A percentile compares a stretch with the other conserved stretches of the same genome.
Evolutionary conservation across 2,888 invertebrate species (phyloP).

Genomic region (Zootermopsis nevadensis): DNA sequence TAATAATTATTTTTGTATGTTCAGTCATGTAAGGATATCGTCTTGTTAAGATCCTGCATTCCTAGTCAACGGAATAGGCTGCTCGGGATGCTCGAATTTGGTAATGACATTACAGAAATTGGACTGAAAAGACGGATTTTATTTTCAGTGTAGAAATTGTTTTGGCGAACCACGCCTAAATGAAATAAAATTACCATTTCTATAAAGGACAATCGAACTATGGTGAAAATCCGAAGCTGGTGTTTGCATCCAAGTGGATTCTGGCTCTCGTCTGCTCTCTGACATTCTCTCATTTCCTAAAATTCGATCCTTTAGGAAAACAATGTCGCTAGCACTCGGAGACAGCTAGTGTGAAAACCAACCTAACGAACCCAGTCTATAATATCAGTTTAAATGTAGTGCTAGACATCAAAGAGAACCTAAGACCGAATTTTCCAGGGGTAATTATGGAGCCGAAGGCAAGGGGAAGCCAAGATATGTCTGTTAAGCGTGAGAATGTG

Average conservation of each 20-base stretch:
- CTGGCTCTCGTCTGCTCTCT: not conserved
- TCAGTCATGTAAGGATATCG: too few species aligned
- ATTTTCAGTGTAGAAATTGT: not conserved
- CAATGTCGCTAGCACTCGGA: not conserved
- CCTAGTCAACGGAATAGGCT: too few species aligned
- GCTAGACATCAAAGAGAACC: constrained; percentile 25
- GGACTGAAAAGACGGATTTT: not conserved
- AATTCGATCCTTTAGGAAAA: not conserved
- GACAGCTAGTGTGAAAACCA: not conserved
- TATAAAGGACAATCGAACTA: not conserved
- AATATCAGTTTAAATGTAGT: constrained; percentile 31
- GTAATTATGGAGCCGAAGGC: not conserved
- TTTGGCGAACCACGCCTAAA: not conserved
- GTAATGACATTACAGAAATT: not conserved
- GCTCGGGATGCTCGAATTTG: too few species aligned
- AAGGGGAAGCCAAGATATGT: not conserved
- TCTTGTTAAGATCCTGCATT: too few species aligned
- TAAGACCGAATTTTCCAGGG: not conserved
- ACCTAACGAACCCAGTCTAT: not conserved
- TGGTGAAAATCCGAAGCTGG: too few species aligned
- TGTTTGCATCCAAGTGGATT: too few species aligned
- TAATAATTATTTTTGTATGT: too few species aligned
- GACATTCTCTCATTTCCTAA: not conserved
- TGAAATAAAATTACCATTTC: not conserved
- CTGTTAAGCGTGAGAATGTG: not conserved